Conservation (phyloP, 2,113 vertebrate species). For the Lipophrys pholis region DNA sequence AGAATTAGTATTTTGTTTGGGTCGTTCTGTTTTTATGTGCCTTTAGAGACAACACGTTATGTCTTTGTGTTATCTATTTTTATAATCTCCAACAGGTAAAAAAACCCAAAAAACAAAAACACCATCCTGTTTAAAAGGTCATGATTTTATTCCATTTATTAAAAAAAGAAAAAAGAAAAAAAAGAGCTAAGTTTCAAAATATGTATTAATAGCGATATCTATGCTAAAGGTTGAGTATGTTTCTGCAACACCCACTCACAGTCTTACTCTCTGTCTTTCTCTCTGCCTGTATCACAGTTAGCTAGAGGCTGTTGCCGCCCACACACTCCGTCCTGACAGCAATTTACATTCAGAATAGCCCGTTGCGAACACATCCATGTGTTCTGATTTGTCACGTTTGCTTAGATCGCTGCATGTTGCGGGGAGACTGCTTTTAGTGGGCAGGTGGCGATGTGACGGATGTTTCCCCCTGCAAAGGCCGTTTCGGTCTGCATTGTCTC, state of each 20-base stretch:
- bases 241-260: slow-evolving; percentile 77
- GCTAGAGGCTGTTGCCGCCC: slow-evolving; percentile 84
- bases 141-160: slow-evolving; percentile 22
- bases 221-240: slow-evolving; percentile 71
- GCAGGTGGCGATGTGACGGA: slow-evolving; percentile 16
- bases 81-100: not conserved
- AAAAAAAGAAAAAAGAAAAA: slow-evolving; percentile 13
- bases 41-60: not conserved
- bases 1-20: not conserved
- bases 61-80: not conserved
- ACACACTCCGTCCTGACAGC: slow-evolving; percentile 80
- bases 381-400: slow-evolving; percentile 52
- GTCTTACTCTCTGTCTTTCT: slow-evolving; percentile 73
- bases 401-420: slow-evolving; percentile 35
- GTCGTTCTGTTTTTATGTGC: not conserved
- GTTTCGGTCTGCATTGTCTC: slow-evolving; percentile 3
- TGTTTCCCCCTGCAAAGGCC: slow-evolving; percentile 14
- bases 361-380: slow-evolving; percentile 64
- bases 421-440: slow-evolving; percentile 29
- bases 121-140: not conserved
- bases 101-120: too few species aligned
- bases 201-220: slow-evolving; percentile 64
- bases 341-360: slow-evolving; percentile 82
- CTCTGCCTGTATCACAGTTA: slow-evolving; percentile 76
- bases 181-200: slow-evolving; percentile 34